Evolutionary conservation across 1,140 invertebrate species (phyloP).

Genomic region (Solen grandis): DNA sequence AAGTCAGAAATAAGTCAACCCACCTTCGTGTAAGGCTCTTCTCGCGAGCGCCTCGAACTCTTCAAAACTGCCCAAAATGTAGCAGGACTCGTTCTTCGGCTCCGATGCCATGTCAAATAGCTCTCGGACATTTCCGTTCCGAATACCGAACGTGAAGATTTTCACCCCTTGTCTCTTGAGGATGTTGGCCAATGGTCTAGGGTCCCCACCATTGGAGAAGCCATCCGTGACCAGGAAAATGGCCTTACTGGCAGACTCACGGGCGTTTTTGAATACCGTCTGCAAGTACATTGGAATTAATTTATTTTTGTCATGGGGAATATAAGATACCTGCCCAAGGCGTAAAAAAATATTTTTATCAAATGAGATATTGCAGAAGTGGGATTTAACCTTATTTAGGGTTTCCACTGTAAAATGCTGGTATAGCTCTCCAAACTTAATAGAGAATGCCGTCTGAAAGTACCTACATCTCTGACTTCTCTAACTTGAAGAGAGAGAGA

Average conservation of each 20-base stretch:
- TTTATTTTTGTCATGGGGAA: too few species aligned
- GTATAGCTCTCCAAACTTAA: too few species aligned
- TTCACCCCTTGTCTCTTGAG: slow-evolving; percentile 82
- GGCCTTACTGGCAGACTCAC: slow-evolving; percentile 83
- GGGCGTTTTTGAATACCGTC: slow-evolving; percentile 83
- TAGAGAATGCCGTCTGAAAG: too few species aligned
- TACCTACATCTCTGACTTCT: too few species aligned
- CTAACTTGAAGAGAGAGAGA: too few species aligned
- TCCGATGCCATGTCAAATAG: slow-evolving; percentile 86
- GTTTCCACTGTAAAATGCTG: too few species aligned
- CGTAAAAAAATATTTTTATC: too few species aligned
- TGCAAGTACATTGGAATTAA: slow-evolving; percentile 75
- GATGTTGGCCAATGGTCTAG: slow-evolving; percentile 83
- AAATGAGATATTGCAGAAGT: too few species aligned
- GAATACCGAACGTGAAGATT: slow-evolving; percentile 88
- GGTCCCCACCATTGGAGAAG: slow-evolving; percentile 88
- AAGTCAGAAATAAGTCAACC: too few species aligned
- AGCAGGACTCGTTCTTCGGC: slow-evolving; percentile 86
- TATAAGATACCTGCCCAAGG: slow-evolving; percentile 4
- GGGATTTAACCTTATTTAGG: too few species aligned
- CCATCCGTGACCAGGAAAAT: slow-evolving; percentile 88
- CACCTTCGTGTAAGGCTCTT: slow-evolving; percentile 87
- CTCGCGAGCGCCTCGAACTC: slow-evolving; percentile 88
- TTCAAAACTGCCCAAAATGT: slow-evolving; percentile 87
- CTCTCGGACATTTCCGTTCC: slow-evolving; percentile 86